These are phyloP conservation scores for Dicyrtomina minuta DNA, from an alignment of 2,888 invertebrate species.

Conservation along the genomic window DNA sequence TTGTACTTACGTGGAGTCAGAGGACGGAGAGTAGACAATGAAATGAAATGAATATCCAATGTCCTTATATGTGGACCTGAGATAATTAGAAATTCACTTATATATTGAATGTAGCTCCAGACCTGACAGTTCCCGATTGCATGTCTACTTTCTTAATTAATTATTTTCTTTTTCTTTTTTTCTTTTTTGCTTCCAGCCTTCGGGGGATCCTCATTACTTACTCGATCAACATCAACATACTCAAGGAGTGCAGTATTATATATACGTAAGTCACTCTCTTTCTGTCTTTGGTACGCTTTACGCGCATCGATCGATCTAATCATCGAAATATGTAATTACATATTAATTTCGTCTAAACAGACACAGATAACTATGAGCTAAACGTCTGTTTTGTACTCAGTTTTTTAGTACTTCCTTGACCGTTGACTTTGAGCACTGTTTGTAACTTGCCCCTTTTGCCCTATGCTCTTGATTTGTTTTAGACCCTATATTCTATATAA, in stretches of 20 bases:
- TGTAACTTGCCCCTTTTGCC: too few species aligned
- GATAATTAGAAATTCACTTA: neutral
- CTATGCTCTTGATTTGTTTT: too few species aligned
- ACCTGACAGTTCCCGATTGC: neutral
- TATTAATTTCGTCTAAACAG: too few species aligned
- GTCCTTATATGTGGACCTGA: neutral
- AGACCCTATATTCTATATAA: too few species aligned
- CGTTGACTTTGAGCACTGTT: too few species aligned
- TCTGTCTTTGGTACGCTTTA: too few species aligned
- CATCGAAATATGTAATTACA: too few species aligned
- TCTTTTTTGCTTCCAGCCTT: neutral
- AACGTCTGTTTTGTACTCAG: too few species aligned
- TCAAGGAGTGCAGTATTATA: too few species aligned
- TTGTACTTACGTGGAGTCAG: neutral
- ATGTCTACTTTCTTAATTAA: constrained; percentile 21
- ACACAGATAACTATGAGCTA: neutral
- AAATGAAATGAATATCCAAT: neutral
- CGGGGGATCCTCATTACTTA: neutral
- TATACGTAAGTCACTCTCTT: neutral
- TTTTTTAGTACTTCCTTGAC: too few species aligned
- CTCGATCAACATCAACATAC: neutral
- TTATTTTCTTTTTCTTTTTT: constrained; percentile 10
- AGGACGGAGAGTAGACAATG: neutral
- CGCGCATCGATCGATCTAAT: too few species aligned
- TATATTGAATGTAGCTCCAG: neutral